Percentiles rank a stretch among this genome's conserved stretches.
These are phyloP conservation scores for Popillia japonica DNA, from an alignment of 1,140 invertebrate species.

Conservation along the genomic window DNA sequence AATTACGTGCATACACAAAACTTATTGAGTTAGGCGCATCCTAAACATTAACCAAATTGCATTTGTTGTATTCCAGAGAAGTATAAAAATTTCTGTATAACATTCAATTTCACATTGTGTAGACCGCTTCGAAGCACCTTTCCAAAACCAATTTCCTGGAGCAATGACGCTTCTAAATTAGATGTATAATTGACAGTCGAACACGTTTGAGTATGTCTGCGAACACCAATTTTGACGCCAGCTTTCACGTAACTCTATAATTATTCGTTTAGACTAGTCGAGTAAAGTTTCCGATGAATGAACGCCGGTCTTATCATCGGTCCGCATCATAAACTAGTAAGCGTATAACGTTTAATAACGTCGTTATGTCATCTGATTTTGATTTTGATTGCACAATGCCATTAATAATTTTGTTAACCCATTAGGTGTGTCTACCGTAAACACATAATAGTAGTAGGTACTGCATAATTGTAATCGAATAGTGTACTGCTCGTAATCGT, in stretches of 20 bases:
- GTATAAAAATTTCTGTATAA: too few species aligned
- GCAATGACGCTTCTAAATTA: neutral
- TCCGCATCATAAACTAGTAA: neutral
- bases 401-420: slow-evolving; percentile 9
- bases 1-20: too few species aligned
- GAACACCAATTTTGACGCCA: neutral
- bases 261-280: neutral
- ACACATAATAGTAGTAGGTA: neutral
- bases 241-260: slow-evolving; percentile 5
- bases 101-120: neutral
- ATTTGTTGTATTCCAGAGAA: too few species aligned
- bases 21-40: too few species aligned
- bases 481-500: neutral
- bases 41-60: too few species aligned
- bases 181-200: neutral
- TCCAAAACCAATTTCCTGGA: neutral
- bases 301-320: neutral
- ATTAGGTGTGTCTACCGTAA: slow-evolving; percentile 8
- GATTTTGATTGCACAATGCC: neutral
- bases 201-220: neutral
- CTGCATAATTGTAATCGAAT: slow-evolving; percentile 1
- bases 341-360: slow-evolving; percentile 11
- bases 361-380: slow-evolving; percentile 14
- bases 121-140: neutral
- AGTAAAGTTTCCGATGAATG: slow-evolving; percentile 6